Evolutionary conservation across 2,797 vertebrate genomes (phyloP), one percentile per base, ranked within the genome.

Genomic region (Bradypus variegatus): DNA sequence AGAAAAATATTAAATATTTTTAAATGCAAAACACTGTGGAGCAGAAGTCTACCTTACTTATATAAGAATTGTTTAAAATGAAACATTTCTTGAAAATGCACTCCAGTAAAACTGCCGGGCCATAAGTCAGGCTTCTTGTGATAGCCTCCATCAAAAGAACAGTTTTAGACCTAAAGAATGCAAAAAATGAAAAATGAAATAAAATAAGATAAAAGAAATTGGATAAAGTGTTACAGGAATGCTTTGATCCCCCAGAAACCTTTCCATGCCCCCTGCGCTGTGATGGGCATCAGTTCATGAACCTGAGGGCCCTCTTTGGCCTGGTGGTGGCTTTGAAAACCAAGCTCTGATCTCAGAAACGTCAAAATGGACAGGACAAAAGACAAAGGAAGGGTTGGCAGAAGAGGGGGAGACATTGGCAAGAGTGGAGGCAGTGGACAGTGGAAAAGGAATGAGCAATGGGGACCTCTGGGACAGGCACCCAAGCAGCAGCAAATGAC

Each of bases 1-100:
- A 73, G 27, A 86, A 73, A 94, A 93, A 67, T 14, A 76, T 0
- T 6, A 53, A 73, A 13, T 41, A 79, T 29, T 94, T 86, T 70
- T 33, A 75, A 93, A 82, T 38, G 50, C 9, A 88, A 38, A 84
- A 53, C 18, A 27, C 11, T 4, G 0, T 31, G 50, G 48, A 55
- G 27, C 31, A 69, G 79, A 5, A 18, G 48, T 29, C 41, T 48
- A 25, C 14, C 15, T 90, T 78, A 64, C 58, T 83, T 36, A 79
- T 4, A 79, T 0, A 45, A 33, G 10, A 55, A 33, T 76, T 29
- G 53, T 72, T 65, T 50, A 29, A 82, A 76, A 81, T 41, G 58
- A 81, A 36, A 38, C 0, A 0, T 27, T 50, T 78, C 60, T 53
- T 50, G 58, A 91, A 89, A 62, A 77, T 2, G 4, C 0, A 31